Evolutionary conservation across 2,888 invertebrate genomes (phyloP).

Genomic region (Pemphredon lugubris): DNA sequence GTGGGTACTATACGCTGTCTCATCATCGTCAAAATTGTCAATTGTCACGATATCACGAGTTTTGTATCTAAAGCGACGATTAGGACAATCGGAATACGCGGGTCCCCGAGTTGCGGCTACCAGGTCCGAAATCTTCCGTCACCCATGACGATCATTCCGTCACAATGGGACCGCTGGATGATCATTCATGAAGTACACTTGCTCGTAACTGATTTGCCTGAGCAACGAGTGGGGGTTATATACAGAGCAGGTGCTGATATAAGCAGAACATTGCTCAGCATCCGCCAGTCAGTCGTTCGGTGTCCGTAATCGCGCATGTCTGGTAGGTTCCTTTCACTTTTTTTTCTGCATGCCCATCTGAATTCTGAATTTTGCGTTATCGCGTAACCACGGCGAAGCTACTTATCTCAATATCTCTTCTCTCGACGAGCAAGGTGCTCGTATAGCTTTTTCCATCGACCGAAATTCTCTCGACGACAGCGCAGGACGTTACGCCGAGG

Average conservation of each 20-base stretch:
- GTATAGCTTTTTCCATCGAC: too few species aligned
- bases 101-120: not conserved
- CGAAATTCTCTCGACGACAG: too few species aligned
- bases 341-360: slow-evolving; percentile 41
- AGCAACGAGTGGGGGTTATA: slow-evolving; percentile 43
- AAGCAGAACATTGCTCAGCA: slow-evolving; percentile 68
- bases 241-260: slow-evolving; percentile 64
- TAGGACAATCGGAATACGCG: not conserved
- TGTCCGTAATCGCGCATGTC: slow-evolving; percentile 49
- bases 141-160: slow-evolving; percentile 28
- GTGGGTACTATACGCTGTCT: too few species aligned
- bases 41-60: not conserved
- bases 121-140: slow-evolving; percentile 38
- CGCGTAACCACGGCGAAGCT: not conserved
- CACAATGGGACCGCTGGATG: slow-evolving; percentile 12
- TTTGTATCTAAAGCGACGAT: not conserved
- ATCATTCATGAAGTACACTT: slow-evolving; percentile 36
- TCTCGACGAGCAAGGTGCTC: too few species aligned
- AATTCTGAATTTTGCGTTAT: not conserved
- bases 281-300: slow-evolving; percentile 66
- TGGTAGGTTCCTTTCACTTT: slow-evolving; percentile 67
- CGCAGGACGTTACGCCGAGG: too few species aligned
- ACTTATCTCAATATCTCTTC: not conserved
- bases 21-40: too few species aligned
- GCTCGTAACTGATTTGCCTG: slow-evolving; percentile 48